Evolutionary conservation across 2,113 vertebrate genomes (phyloP).

Genomic region (Myotis brandtii): DNA sequence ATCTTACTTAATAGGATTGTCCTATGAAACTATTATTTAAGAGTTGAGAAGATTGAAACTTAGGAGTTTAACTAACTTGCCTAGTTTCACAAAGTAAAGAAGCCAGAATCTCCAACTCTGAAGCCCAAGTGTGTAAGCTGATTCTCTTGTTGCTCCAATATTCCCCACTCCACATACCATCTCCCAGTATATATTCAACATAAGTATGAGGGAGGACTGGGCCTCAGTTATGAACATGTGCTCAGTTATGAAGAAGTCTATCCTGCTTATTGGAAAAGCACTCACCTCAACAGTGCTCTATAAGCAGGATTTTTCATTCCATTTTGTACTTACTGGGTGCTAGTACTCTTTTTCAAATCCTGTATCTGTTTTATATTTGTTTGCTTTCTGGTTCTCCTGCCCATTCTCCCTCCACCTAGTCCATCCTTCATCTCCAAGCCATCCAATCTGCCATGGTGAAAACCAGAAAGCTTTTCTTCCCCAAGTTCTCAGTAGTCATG

Average conservation of each 20-base stretch:
- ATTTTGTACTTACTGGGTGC: not conserved
- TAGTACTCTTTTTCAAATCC: not conserved
- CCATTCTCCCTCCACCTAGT: not conserved
- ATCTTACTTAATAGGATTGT: not conserved
- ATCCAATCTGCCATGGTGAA: not conserved
- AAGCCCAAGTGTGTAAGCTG: not conserved
- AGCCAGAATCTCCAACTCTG: not conserved
- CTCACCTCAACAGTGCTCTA: not conserved
- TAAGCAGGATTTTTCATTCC: not conserved
- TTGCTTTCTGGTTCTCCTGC: not conserved
- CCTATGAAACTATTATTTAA: not conserved
- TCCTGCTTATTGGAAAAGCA: not conserved
- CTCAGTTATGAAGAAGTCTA: too few species aligned
- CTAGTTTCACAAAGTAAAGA: not conserved
- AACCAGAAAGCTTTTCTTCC: not conserved
- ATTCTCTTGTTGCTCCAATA: too few species aligned
- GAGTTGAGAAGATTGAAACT: not conserved
- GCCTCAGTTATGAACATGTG: too few species aligned
- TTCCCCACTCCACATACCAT: fast-evolving
- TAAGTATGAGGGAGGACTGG: not conserved
- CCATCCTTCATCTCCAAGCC: not conserved
- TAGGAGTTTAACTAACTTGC: not conserved
- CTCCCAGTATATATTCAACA: fast-evolving
- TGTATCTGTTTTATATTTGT: not conserved
- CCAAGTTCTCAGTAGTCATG: not conserved